Evolutionary conservation across 2,888 invertebrate genomes (phyloP).

Genomic region (Drosophila atripex): DNA sequence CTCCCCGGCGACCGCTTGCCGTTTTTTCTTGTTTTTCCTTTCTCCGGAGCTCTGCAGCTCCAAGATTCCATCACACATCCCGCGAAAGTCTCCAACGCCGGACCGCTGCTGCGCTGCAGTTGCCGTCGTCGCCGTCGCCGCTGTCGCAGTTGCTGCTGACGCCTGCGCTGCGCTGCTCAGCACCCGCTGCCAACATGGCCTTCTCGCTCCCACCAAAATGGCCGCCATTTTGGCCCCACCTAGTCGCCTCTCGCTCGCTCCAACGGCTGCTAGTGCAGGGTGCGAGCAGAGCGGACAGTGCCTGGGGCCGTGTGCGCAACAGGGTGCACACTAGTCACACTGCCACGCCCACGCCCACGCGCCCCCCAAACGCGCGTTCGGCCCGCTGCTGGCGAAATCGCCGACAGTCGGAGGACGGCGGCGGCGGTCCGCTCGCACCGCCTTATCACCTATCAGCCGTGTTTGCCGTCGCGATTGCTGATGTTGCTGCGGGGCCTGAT

Average conservation of each 20-base stretch:
- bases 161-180: constrained; percentile 25
- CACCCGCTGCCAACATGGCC: constrained; percentile 35
- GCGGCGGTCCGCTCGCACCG: constrained; percentile 64
- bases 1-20: constrained; percentile 27
- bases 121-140: constrained; percentile 42
- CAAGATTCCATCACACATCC: constrained; percentile 60
- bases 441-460: constrained; percentile 55
- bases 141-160: constrained; percentile 31
- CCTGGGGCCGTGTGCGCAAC: constrained; percentile 60
- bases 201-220: constrained; percentile 81
- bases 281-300: constrained; percentile 35
- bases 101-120: constrained; percentile 3
- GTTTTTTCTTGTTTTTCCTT: constrained; percentile 13
- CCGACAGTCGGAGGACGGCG: constrained; percentile 59
- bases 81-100: constrained; percentile 71
- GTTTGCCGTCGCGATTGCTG: constrained; percentile 51
- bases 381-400: constrained; percentile 42
- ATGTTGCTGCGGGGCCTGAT: constrained; percentile 10
- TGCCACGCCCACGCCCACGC: constrained; percentile 64
- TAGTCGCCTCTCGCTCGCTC: constrained; percentile 51
- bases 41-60: constrained; percentile 33
- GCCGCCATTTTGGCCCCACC: constrained; percentile 49
- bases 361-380: constrained; percentile 43
- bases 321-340: constrained; percentile 66
- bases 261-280: constrained; percentile 9